phyloP scores from a whole-genome alignment of 2,113 vertebrate species.

The Chaetops frenatus region DNA sequence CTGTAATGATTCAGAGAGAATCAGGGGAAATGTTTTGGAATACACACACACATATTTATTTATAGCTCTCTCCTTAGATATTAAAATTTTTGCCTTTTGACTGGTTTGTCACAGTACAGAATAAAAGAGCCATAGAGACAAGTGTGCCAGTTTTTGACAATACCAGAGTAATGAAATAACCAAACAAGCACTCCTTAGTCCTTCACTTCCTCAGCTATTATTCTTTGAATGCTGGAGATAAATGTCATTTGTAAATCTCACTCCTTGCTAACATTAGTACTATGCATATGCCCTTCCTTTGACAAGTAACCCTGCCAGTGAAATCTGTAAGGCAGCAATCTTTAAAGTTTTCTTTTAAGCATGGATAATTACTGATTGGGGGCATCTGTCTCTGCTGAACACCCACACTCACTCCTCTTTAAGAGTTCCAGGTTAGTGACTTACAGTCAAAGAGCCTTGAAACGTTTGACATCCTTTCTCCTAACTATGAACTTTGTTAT shows the following conservation, averaged over 20 bases:
- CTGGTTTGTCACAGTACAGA: not conserved
- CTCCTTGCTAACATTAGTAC: conserved; percentile 55
- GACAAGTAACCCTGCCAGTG: conserved; percentile 44
- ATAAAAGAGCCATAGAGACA: not conserved
- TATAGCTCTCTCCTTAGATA: not conserved
- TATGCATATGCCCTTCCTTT: conserved; percentile 37
- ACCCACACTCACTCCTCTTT: conserved; percentile 11
- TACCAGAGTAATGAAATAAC: not conserved
- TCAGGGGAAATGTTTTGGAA: not conserved
- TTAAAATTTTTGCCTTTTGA: not conserved
- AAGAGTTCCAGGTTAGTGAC: conserved; percentile 11
- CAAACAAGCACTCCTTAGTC: not conserved
- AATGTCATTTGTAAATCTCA: conserved; percentile 54
- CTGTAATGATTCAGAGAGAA: not conserved
- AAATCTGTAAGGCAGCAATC: conserved; percentile 41
- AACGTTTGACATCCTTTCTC: not conserved
- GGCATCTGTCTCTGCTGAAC: conserved; percentile 23
- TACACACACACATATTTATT: not conserved
- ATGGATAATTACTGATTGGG: conserved; percentile 31
- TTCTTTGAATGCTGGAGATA: conserved; percentile 8
- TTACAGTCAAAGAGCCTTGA: conserved; percentile 21
- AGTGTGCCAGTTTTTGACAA: not conserved
- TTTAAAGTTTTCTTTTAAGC: conserved; percentile 26
- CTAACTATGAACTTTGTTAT: not conserved
- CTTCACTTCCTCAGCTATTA: conserved; percentile 22